Conservation (phyloP, 1,140 invertebrate species). For the Drosophila guanche region DNA sequence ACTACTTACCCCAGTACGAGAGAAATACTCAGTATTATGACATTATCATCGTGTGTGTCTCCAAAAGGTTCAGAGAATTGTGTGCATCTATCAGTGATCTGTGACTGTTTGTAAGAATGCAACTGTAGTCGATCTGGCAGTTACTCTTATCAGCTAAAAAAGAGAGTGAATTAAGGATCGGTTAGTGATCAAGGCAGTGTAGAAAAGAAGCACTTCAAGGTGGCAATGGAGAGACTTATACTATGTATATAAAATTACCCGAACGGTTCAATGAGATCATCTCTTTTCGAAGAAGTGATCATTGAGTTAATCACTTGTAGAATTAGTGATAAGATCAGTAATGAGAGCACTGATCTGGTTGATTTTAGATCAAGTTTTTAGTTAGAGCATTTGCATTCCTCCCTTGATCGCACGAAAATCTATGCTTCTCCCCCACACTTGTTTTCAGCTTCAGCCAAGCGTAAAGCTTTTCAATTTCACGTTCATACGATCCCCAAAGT, state of each 20-base stretch:
- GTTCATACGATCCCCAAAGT: background rate
- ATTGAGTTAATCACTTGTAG: too few species aligned
- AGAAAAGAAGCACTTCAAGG: too few species aligned
- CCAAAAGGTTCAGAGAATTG: constrained; percentile 25
- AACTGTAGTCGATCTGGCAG: background rate
- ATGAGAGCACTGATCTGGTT: background rate
- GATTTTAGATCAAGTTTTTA: background rate
- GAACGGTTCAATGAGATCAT: too few species aligned
- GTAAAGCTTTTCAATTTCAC: constrained; percentile 3
- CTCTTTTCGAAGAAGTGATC: too few species aligned
- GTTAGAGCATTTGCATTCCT: too few species aligned
- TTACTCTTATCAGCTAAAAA: background rate
- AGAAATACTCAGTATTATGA: constrained; percentile 26
- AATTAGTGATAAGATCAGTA: too few species aligned
- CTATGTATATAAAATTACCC: too few species aligned
- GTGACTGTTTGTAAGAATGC: constrained; percentile 8
- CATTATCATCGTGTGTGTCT: constrained; percentile 29
- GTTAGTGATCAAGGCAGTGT: too few species aligned
- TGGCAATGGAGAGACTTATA: too few species aligned
- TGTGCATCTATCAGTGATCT: constrained; percentile 14
- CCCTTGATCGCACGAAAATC: background rate
- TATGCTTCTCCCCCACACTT: background rate
- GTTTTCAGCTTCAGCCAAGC: background rate
- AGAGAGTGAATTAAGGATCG: background rate
- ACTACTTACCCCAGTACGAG: constrained; percentile 2